Conservation (phyloP, 1,140 invertebrate species). For the Babylonia areolata region DNA sequence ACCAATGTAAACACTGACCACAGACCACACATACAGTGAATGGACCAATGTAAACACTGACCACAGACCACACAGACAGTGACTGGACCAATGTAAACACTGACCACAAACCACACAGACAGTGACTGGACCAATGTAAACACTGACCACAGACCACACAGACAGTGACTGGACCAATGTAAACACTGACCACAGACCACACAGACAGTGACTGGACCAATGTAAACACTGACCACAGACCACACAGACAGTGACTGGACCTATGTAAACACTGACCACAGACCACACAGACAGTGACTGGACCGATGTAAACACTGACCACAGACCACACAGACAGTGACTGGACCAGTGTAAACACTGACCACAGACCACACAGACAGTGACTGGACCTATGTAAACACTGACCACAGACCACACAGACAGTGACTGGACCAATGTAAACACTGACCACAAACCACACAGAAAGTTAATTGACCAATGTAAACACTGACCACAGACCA, state of each 20-base stretch:
- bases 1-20: neutral
- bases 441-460: neutral
- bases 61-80: neutral
- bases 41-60: conserved; percentile 53
- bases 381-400: too few species aligned
- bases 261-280: conserved; percentile 56
- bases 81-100: too few species aligned
- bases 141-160: neutral
- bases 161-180: neutral
- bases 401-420: neutral
- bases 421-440: neutral
- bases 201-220: neutral
- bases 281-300: neutral
- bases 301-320: too few species aligned
- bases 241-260: neutral
- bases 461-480: neutral
- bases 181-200: neutral
- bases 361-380: neutral
- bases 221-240: neutral
- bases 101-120: neutral
- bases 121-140: too few species aligned
- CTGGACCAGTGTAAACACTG: too few species aligned
- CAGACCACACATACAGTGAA: neutral
- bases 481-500: neutral
- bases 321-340: neutral